Evolutionary conservation across 2,888 invertebrate species (phyloP).

Genomic region (Brenthis hecate): DNA sequence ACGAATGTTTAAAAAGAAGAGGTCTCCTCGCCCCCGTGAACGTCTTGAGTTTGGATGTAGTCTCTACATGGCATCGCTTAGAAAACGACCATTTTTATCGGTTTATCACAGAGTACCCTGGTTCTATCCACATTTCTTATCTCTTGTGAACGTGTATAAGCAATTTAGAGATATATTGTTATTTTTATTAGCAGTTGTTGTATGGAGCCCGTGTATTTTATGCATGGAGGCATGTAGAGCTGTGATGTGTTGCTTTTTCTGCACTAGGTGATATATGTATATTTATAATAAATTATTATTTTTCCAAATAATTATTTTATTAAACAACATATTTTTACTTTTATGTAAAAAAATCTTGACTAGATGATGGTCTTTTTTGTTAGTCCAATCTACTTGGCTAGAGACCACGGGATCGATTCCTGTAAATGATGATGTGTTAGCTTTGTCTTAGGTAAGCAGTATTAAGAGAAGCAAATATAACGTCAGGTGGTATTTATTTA

Average conservation of each 20-base stretch:
- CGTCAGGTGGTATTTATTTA: too few species aligned
- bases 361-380: too few species aligned
- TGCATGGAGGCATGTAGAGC: slow-evolving; percentile 51
- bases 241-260: slow-evolving; percentile 53
- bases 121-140: slow-evolving; percentile 59
- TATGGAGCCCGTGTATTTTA: slow-evolving; percentile 63
- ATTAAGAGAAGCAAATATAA: too few species aligned
- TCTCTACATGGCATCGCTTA: slow-evolving; percentile 52
- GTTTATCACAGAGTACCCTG: slow-evolving; percentile 54
- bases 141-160: slow-evolving; percentile 48
- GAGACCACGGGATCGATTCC: too few species aligned
- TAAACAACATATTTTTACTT: neutral
- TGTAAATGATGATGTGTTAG: too few species aligned
- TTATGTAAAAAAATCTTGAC: neutral
- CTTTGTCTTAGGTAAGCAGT: too few species aligned
- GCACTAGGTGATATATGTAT: slow-evolving; percentile 44
- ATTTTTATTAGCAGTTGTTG: slow-evolving; percentile 54
- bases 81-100: slow-evolving; percentile 50
- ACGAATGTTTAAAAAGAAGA: slow-evolving; percentile 35
- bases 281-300: slow-evolving; percentile 31
- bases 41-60: slow-evolving; percentile 47
- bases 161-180: slow-evolving; percentile 52
- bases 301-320: slow-evolving; percentile 17
- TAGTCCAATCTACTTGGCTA: too few species aligned
- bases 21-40: slow-evolving; percentile 32